These are phyloP conservation scores for Tethya wilhelma DNA, from an alignment of 37 sponge, comb jelly and placozoan genomes.

Conservation along the genomic window DNA sequence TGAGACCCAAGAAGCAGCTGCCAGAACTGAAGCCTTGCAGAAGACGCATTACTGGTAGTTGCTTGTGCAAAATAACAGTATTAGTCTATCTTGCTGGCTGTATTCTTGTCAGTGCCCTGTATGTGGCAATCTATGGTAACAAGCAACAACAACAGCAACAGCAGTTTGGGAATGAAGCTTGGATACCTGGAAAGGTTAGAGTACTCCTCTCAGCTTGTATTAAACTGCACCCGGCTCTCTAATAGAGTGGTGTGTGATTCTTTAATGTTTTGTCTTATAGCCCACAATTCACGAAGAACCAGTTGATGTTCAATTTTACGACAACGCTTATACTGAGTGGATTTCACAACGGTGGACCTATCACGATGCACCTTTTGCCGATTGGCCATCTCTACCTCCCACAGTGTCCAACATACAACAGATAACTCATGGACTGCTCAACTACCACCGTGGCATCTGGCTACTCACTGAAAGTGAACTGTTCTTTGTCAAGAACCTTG, in stretches of 20 bases:
- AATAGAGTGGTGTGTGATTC: neutral
- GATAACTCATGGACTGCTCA: slow-evolving; percentile 33
- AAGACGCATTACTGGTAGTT: slow-evolving; percentile 18
- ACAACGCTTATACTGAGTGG: slow-evolving; percentile 85
- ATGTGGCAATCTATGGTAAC: slow-evolving; percentile 70
- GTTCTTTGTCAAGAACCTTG: slow-evolving; percentile 48
- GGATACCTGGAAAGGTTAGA: slow-evolving; percentile 58
- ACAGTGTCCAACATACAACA: slow-evolving; percentile 44
- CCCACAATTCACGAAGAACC: slow-evolving; percentile 4
- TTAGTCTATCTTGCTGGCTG: slow-evolving; percentile 67
- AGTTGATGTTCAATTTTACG: slow-evolving; percentile 41
- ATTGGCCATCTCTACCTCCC: slow-evolving; percentile 74
- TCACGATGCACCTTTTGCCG: slow-evolving; percentile 31
- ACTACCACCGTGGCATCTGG: slow-evolving; percentile 47
- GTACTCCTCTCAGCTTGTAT: neutral
- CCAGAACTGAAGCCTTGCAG: neutral
- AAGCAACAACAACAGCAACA: no score
- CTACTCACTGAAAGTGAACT: slow-evolving; percentile 33
- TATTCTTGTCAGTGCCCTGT: slow-evolving; percentile 65
- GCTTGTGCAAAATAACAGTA: slow-evolving; percentile 52
- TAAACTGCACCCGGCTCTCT: neutral
- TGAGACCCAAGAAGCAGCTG: neutral
- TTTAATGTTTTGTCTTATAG: neutral
- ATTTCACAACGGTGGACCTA: slow-evolving; percentile 72
- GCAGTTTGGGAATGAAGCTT: slow-evolving; percentile 17